Conservation (phyloP, 2,888 invertebrate genomes). For the Axea sp. region DNA sequence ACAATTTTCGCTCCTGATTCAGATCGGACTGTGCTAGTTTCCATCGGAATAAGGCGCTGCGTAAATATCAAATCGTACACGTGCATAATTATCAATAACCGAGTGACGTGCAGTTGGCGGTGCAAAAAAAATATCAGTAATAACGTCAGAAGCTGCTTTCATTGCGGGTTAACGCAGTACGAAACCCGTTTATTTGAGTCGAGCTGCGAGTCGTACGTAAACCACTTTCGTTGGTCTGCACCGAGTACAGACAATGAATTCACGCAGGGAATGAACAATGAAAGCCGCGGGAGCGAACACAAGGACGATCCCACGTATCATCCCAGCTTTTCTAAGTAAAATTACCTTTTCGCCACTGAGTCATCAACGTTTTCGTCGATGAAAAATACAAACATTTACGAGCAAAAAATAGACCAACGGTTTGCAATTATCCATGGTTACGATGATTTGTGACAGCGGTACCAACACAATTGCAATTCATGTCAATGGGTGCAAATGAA, state of each 20-base stretch:
- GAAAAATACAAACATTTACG: constrained; percentile 7
- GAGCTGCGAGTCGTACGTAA: constrained; percentile 66
- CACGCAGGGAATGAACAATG: constrained; percentile 71
- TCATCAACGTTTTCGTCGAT: constrained; percentile 48
- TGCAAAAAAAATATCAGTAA: constrained; percentile 23
- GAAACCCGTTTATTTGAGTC: constrained; percentile 42
- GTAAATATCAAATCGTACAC: no score
- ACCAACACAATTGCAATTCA: no score
- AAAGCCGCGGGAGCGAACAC: constrained; percentile 78
- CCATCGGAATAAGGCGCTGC: not conserved
- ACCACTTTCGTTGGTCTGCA: constrained; percentile 74
- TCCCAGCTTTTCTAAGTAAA: constrained; percentile 56
- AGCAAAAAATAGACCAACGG: no score
- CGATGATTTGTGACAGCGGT: no score
- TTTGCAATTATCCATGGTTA: no score
- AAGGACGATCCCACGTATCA: constrained; percentile 79
- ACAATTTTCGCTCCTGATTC: constrained; percentile 26
- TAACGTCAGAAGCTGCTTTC: constrained; percentile 60
- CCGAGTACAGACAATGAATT: constrained; percentile 54
- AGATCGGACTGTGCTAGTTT: constrained; percentile 26
- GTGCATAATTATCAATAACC: constrained; percentile 3
- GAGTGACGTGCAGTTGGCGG: not conserved
- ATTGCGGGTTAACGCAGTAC: constrained; percentile 63
- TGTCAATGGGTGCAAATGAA: no score
- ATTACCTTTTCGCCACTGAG: constrained; percentile 58